Base-by-base conservation (phyloP, 2,113 vertebrate species). In the Anolis carolinensis region DNA sequence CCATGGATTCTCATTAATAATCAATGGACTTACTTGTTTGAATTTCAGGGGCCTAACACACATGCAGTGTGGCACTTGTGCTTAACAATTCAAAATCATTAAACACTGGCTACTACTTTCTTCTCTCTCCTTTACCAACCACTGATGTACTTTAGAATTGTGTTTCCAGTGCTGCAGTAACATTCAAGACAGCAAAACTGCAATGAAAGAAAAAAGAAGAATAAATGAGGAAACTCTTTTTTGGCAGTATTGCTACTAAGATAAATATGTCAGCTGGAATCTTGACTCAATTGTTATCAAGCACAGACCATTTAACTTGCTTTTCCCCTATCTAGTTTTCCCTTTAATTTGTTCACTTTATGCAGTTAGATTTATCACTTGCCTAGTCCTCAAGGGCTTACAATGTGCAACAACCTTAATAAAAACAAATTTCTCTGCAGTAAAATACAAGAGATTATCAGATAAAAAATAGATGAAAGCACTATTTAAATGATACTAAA, bases 1-100 rank as follows among this genome's bases (percentile, higher is more conserved):
- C 82, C 30, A 75, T 85, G 78, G 89, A 91, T 91, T 92, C 83
- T 92, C 83, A 88, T 90, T 93, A 92, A 91, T 92, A 90, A 88
- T 65, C 84, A 93, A 32, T 63, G 48, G 76, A 90, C 81, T 6
- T 67, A 92, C 89, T 94, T 94, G 44, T 90, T 95, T 91, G 85
- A 92, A 59, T 93, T 94, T 92, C 78, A 83, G 27, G 82, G 82
- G 36, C 72, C 76, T 70, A 85, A 30, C 76, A 25, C 27, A 89
- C 81, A 62, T 83, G 90, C n/a, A 90, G 4, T 63, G 81, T 85
- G 92, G 92, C 90, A 87, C 23, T 67, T 68, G 65, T 68, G 84
- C 63, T 83, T 74, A 91, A 36, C 88, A 8, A 65, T 83, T 32
- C 76, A 88, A 16, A 81, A 1, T n/a, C 82, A 67, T 83, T 89